Conservation (phyloP, 92 coral and sea anemone genomes). For the Bergia puertoricense region DNA sequence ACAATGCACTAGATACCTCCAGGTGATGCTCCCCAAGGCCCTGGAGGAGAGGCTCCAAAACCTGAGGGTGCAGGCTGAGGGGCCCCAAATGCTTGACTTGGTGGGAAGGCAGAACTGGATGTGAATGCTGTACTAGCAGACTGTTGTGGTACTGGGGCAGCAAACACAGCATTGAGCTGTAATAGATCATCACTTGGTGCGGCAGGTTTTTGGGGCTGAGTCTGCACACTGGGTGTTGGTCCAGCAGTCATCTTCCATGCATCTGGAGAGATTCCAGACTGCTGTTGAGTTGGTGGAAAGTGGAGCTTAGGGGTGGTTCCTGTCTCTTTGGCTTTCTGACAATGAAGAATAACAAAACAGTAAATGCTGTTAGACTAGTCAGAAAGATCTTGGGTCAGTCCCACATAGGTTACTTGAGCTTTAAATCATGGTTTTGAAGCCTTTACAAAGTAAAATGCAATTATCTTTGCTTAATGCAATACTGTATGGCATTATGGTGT, state of each 20-base stretch:
- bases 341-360: not conserved
- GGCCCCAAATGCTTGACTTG: constrained; percentile 77
- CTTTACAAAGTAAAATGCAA: no score
- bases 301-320: constrained; percentile 43
- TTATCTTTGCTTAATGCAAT: no score
- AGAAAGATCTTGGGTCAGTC: not conserved
- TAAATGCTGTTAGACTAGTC: not conserved
- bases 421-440: no score
- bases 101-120: constrained; percentile 65
- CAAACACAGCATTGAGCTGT: constrained; percentile 76
- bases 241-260: constrained; percentile 48
- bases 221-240: constrained; percentile 43
- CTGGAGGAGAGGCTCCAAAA: constrained; percentile 53
- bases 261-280: constrained; percentile 50
- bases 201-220: constrained; percentile 29
- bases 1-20: constrained; percentile 10
- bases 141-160: constrained; percentile 61
- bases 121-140: constrained; percentile 61
- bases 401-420: no score
- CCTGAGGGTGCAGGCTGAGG: constrained; percentile 62
- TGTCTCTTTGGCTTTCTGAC: constrained; percentile 65
- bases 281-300: constrained; percentile 46
- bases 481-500: no score
- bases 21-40: constrained; percentile 63
- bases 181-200: constrained; percentile 79